phyloP scores from a whole-genome alignment of 1,140 invertebrate genomes.

The Idris sp. region DNA sequence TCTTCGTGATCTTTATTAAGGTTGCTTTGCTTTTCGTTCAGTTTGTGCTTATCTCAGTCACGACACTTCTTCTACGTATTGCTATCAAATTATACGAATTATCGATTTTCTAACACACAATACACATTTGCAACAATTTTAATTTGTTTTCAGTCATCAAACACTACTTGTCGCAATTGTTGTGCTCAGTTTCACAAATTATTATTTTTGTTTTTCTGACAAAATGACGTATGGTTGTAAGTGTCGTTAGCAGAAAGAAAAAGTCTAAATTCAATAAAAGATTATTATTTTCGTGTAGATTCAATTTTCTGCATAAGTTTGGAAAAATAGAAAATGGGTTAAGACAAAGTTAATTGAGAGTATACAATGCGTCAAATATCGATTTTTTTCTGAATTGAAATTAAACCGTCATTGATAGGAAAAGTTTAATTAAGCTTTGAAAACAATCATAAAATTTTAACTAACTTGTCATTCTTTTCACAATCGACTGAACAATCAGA shows the following conservation, averaged over 20 bases:
- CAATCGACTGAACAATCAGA: neutral
- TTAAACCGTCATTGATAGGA: neutral
- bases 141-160: slow-evolving; percentile 55
- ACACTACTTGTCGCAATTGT: too few species aligned
- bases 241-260: too few species aligned
- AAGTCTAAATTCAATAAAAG: too few species aligned
- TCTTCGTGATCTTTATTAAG: slow-evolving; percentile 10
- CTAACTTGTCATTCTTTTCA: slow-evolving; percentile 3
- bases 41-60: slow-evolving; percentile 2
- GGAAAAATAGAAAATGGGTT: too few species aligned
- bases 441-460: slow-evolving; percentile 3
- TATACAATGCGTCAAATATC: neutral
- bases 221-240: too few species aligned
- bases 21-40: slow-evolving; percentile 10
- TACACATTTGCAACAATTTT: slow-evolving; percentile 46
- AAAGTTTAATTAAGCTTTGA: slow-evolving; percentile 25
- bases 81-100: slow-evolving; percentile 51
- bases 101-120: slow-evolving; percentile 28
- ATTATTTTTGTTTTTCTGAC: too few species aligned
- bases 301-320: too few species aligned
- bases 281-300: too few species aligned
- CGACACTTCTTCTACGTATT: slow-evolving; percentile 19
- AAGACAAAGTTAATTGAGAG: too few species aligned
- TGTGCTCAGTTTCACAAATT: too few species aligned
- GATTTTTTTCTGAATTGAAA: too few species aligned